Evolutionary conservation across 2,113 vertebrate genomes (phyloP), one percentile per base, ranked within the genome.

Genomic region (Desmodus rotundus): DNA sequence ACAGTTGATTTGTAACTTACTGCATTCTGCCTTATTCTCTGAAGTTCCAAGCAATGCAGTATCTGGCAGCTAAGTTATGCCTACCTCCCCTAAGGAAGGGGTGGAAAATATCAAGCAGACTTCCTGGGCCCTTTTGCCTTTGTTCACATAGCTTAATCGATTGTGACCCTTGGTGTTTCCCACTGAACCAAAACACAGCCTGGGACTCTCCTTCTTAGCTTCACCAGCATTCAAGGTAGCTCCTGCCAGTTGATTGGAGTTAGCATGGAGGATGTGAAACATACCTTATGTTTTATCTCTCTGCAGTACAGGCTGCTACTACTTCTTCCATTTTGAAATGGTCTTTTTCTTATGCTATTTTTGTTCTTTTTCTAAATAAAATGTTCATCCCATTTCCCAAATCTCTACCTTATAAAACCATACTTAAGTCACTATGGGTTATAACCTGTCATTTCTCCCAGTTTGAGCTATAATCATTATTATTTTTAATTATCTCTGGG

Each of bases 391-490:
- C 17, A 61, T 91, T 88, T 91, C 70, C 31, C 24, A 68, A 24
- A 73, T 73, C 20, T 85, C 54, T 94, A 19, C 28, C 15, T 33
- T 77, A 26, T 74, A 28, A 72, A 81, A 89, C 50, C 58, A 80
- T 3, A 76, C 8, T 50, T 78, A 68, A 36, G 24, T 26, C 67
- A 61, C 38, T 92, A 0, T 50, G 45, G 12, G 47, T 47, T 36
- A 11, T 87, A 58, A 70, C 17, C 65, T 93, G 15, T 72, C 13
- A 58, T 93, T 96, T 94, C 54, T 67, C 50, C 77, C n/a, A 76
- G 47, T 76, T 41, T 52, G 24, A 70, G 26, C 43, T 81, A 10
- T 89, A 88, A 68, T 90, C 68, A 61, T 73, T 81, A 83, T 72
- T 72, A 45, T 43, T 89, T 86, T 70, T 50, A 68, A 78, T 78